Evolutionary conservation across 2,888 invertebrate species (phyloP), one percentile per base, ranked within the genome.

Genomic region (Xanthia icteritia): DNA sequence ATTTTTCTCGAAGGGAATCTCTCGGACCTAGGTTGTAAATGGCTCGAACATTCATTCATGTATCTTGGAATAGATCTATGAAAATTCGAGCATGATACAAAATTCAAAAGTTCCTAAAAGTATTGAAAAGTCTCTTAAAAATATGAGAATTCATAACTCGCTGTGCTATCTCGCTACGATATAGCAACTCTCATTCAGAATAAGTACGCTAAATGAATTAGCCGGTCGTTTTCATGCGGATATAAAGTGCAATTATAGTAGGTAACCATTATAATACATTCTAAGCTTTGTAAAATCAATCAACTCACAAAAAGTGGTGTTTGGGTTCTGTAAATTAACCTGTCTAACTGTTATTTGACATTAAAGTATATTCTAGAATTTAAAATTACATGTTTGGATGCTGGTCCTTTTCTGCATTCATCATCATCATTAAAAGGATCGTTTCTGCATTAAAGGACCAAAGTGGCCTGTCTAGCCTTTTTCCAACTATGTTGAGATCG

Each of bases 241-340:
- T 81, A 79, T 72, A 83, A 87, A 87, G 77, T 82, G 89, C 86
- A 87, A 83, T 87, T 89, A 88, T 75, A 81, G 15, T 42, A 81
- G 56, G n/a, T 39, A 60, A 77, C 71, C 78, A 87, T 87, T 84
- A 87, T 77, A 84, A 82, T 81, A 89, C 77, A 88, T 85, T 83
- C 76, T 72, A 76, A 77, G 79, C 79, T 84, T 77, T 71, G 60
- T 82, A 64, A 82, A 83, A 88, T 87, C 86, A 89, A 88, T 89
- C 84, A 88, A 77, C 45, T 48, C 4, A 60, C 48, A 76, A 77
- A 70, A 86, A 86, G 61, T 73, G 27, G 1, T 45, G 17, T 74
- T 66, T 65, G 77, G 64, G 73, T 73, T 82, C 77, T 71, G 60
- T 77, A 42, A 58, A 82, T 75, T n/a, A 68, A 65, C 13, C 27